Evolutionary conservation across 2,888 invertebrate genomes (phyloP).

Genomic region (Boloria euphrosyne): DNA sequence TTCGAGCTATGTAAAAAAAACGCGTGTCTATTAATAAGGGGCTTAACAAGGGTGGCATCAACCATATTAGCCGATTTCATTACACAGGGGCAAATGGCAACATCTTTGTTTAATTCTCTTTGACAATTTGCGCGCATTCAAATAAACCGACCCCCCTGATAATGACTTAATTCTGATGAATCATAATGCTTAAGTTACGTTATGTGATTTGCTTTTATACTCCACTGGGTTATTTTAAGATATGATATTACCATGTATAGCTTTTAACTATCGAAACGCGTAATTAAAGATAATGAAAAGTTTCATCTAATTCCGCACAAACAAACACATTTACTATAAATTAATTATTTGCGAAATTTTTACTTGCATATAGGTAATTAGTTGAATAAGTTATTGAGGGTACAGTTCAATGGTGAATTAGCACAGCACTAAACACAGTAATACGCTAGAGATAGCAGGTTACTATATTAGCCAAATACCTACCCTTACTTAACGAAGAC

Average conservation of each 20-base stretch:
- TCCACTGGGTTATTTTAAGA: constrained; percentile 32
- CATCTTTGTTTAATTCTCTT: constrained; percentile 82
- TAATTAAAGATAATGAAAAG: background rate
- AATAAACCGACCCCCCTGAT: constrained; percentile 76
- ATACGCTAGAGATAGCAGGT: no score
- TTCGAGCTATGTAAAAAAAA: constrained; percentile 44
- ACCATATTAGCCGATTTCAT: constrained; percentile 78
- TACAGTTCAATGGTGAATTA: no score
- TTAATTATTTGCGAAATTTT: no score
- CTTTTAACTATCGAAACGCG: background rate
- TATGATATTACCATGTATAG: background rate
- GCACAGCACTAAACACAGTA: no score
- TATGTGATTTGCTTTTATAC: constrained; percentile 44
- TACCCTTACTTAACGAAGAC: no score
- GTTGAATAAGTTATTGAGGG: no score
- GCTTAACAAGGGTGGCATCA: constrained; percentile 74
- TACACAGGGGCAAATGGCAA: constrained; percentile 76
- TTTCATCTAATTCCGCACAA: no score
- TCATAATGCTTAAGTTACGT: constrained; percentile 47
- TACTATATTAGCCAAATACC: no score
- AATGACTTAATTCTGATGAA: constrained; percentile 70
- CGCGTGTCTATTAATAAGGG: constrained; percentile 70
- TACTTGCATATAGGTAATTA: no score
- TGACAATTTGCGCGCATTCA: constrained; percentile 82
- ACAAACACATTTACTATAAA: no score